Percentiles rank a stretch among this genome's conserved stretches.
These are phyloP conservation scores for Panonychus citri DNA, from an alignment of 1,140 invertebrate genomes.

Conservation along the genomic window DNA sequence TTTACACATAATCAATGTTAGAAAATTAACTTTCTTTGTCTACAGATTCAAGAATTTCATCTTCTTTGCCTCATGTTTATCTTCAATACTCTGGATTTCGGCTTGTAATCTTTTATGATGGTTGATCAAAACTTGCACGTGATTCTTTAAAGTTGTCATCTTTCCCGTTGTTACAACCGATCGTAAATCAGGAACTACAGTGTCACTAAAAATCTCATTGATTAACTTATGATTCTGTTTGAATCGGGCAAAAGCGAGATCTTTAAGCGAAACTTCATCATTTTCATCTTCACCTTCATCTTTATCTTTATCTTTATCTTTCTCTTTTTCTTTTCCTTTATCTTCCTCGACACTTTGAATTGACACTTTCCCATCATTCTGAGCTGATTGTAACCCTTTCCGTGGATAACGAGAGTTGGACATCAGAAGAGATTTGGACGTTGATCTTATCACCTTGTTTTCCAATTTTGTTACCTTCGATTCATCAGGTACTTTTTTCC, in stretches of 20 bases:
- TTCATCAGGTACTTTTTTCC: conserved; percentile 37
- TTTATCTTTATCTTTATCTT: too few species aligned
- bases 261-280: conserved; percentile 86
- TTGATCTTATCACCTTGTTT: too few species aligned
- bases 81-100: conserved; percentile 83
- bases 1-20: too few species aligned
- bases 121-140: conserved; percentile 87
- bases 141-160: conserved; percentile 70
- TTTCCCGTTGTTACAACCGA: conserved; percentile 37
- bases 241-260: conserved; percentile 75
- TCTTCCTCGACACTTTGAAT: conserved; percentile 89
- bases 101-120: conserved; percentile 90
- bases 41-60: conserved; percentile 82
- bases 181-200: conserved; percentile 77
- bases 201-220: conserved; percentile 89
- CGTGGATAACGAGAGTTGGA: conserved; percentile 95
- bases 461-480: conserved; percentile 49
- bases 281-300: conserved; percentile 89
- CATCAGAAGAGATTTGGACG: conserved; percentile 92
- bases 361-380: conserved; percentile 37
- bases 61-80: conserved; percentile 89
- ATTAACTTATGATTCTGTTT: conserved; percentile 79
- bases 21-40: too few species aligned
- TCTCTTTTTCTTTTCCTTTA: too few species aligned
- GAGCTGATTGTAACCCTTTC: conserved; percentile 25